These are phyloP conservation scores for Ypsolopha scabrella DNA, from an alignment of 2,888 invertebrate genomes.

Conservation along the genomic window DNA sequence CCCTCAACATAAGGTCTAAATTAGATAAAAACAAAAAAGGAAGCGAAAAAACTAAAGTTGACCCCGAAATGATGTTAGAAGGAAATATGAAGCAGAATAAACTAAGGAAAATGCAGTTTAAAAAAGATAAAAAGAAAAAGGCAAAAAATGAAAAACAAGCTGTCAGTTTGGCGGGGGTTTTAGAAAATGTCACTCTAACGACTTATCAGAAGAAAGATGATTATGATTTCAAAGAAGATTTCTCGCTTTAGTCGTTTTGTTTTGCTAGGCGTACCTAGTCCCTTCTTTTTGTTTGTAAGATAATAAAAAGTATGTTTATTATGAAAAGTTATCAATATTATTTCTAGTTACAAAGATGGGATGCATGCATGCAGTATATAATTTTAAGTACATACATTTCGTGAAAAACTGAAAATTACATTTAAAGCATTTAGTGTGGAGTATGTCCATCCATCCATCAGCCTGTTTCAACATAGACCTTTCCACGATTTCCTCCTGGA, in stretches of 20 bases:
- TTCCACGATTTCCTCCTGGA: too few species aligned
- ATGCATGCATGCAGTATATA: too few species aligned
- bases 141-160: conserved; percentile 72
- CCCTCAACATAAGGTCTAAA: conserved; percentile 46
- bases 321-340: neutral
- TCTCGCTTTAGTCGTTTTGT: conserved; percentile 28
- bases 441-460: too few species aligned
- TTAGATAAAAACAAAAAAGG: conserved; percentile 41
- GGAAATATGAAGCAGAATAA: conserved; percentile 72
- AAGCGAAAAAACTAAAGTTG: conserved; percentile 50
- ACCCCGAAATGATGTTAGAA: conserved; percentile 77
- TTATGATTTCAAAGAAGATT: conserved; percentile 75
- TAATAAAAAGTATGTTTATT: conserved; percentile 10
- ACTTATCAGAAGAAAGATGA: conserved; percentile 55
- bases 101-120: conserved; percentile 67
- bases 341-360: too few species aligned
- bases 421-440: too few species aligned
- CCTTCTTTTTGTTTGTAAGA: conserved; percentile 9
- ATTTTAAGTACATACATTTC: too few species aligned
- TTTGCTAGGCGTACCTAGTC: neutral
- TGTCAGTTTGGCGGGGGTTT: conserved; percentile 71
- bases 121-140: conserved; percentile 72
- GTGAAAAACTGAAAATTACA: too few species aligned
- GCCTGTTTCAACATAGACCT: too few species aligned
- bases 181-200: conserved; percentile 71